Conservation (phyloP, 2,797 vertebrate species). For the Clarias platycephalus region DNA sequence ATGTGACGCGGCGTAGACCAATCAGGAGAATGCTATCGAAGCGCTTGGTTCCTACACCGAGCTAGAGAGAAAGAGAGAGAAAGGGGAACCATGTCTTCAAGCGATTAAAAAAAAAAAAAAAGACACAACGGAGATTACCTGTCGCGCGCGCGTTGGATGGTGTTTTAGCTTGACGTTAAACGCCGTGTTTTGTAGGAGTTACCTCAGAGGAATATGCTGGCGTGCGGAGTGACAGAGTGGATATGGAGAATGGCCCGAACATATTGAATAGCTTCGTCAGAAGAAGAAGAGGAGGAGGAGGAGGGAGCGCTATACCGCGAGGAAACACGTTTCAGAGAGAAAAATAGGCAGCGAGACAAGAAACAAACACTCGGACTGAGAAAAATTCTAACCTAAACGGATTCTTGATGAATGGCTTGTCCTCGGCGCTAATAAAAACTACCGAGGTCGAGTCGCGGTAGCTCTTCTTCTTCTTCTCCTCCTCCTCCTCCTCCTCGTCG, state of each 20-base stretch:
- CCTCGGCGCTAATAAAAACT: conserved; percentile 33
- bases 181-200: conserved; percentile 5
- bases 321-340: conserved; percentile 65
- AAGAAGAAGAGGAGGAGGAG: conserved; percentile 46
- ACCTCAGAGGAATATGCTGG: conserved; percentile 62
- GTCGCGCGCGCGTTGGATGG: conserved; percentile 55
- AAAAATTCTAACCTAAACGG: conserved; percentile 30
- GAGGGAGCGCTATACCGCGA: not conserved
- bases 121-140: conserved; percentile 48
- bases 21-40: conserved; percentile 72
- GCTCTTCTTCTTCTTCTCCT: not conserved
- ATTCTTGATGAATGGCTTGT: conserved; percentile 50
- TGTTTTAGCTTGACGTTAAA: not conserved
- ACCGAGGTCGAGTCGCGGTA: conserved; percentile 62
- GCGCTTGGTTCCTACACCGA: conserved; percentile 73
- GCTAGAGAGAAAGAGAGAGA: conserved; percentile 64
- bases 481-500: not conserved
- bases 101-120: conserved; percentile 56
- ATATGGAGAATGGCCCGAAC: conserved; percentile 74
- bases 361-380: conserved; percentile 51
- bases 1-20: conserved; percentile 82
- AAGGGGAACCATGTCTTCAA: conserved; percentile 68
- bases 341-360: conserved; percentile 43
- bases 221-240: conserved; percentile 62
- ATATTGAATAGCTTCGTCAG: conserved; percentile 70